A percentile compares a stretch with the other conserved stretches of the same genome.
phyloP scores from a whole-genome alignment of 2,797 vertebrate genomes.

The Oryzias dopingdopingensis region DNA sequence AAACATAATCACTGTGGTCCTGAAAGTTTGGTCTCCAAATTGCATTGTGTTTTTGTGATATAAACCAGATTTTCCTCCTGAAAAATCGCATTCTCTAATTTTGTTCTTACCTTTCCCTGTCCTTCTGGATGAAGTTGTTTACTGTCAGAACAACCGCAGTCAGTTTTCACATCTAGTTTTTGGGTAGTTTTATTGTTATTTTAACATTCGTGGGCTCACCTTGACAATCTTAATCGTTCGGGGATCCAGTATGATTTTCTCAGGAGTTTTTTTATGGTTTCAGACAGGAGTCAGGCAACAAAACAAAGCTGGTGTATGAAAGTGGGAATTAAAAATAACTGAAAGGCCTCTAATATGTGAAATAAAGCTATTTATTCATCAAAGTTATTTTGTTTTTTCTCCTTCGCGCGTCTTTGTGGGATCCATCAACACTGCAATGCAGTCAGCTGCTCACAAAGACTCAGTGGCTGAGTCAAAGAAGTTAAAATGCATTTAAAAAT shows the following conservation, averaged over 20 bases:
- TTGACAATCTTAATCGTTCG: slow-evolving; percentile 26
- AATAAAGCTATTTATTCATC: too few species aligned
- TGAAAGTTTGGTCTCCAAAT: slow-evolving; percentile 34
- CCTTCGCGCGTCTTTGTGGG: slow-evolving; percentile 27
- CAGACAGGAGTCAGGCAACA: slow-evolving; percentile 47
- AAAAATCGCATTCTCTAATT: slow-evolving; percentile 55
- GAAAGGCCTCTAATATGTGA: not conserved
- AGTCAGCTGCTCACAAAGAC: slow-evolving; percentile 35
- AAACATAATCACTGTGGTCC: slow-evolving; percentile 58
- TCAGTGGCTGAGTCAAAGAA: slow-evolving; percentile 43
- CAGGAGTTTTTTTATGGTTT: slow-evolving; percentile 48
- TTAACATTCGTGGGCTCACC: slow-evolving; percentile 52
- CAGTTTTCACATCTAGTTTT: slow-evolving; percentile 42
- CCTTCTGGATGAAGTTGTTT: slow-evolving; percentile 54
- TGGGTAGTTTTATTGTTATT: slow-evolving; percentile 39
- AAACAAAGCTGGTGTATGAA: slow-evolving; percentile 29
- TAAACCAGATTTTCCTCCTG: slow-evolving; percentile 66
- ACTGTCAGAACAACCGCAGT: slow-evolving; percentile 56
- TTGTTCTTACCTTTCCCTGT: slow-evolving; percentile 55
- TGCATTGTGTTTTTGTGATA: slow-evolving; percentile 54
- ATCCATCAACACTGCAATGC: slow-evolving; percentile 23
- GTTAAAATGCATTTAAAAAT: slow-evolving; percentile 44
- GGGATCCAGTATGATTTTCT: slow-evolving; percentile 60
- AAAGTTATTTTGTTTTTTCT: slow-evolving; percentile 22
- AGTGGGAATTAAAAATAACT: slow-evolving; percentile 37